A percentile compares a stretch with the other conserved stretches of the same genome.
Conservation (phyloP, 2,113 vertebrate species). For the Drymodes brunneopygia region DNA sequence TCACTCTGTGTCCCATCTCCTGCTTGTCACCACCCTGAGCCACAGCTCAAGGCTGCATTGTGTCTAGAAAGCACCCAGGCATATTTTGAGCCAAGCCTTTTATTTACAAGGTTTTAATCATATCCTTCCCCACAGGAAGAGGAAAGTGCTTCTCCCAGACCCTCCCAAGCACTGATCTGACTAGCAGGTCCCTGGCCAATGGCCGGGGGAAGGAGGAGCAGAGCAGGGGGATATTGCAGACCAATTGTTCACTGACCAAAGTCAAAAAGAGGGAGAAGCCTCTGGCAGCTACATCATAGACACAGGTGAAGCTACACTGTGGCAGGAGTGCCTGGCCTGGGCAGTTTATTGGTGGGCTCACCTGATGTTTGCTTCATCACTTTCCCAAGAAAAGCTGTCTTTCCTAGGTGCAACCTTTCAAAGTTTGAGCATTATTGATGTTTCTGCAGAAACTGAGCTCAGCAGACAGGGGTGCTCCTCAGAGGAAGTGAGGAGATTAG, state of each 20-base stretch:
- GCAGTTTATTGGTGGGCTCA: neutral
- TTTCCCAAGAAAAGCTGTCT: neutral
- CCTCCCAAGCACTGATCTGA: neutral
- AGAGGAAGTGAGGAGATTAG: neutral
- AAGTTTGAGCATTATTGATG: neutral
- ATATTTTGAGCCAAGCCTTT: neutral
- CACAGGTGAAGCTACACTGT: neutral
- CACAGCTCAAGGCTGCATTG: neutral
- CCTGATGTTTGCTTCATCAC: neutral
- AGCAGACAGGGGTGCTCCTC: neutral
- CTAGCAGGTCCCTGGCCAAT: neutral
- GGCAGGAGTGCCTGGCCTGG: neutral
- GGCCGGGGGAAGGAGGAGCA: neutral
- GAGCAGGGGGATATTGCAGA: neutral
- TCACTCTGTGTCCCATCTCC: neutral
- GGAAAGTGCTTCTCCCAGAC: neutral
- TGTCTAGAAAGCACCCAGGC: neutral
- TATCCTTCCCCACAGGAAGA: slow-evolving; percentile 35
- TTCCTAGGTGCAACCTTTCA: neutral
- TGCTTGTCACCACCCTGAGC: neutral
- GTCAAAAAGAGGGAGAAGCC: neutral
- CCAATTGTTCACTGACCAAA: accelerated
- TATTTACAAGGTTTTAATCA: slow-evolving; percentile 32
- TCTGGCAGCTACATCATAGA: accelerated
- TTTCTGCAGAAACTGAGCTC: neutral